A percentile compares a stretch with the other conserved stretches of the same genome.
These are phyloP conservation scores for Etheostoma nigrum DNA, from an alignment of 2,797 vertebrate species.

Conservation along the genomic window DNA sequence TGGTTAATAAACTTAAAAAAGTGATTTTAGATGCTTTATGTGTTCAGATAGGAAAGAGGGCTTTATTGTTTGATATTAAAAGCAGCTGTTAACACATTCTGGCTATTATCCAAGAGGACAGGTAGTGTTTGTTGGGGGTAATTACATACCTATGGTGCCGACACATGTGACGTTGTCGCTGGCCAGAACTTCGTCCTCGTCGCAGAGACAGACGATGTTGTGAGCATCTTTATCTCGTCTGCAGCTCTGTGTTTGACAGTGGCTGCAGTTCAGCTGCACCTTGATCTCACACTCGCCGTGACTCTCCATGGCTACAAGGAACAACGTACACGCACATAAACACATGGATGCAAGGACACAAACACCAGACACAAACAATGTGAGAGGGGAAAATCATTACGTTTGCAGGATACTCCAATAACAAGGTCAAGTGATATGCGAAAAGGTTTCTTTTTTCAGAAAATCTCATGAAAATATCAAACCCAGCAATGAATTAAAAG, in stretches of 20 bases:
- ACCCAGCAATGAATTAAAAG: neutral
- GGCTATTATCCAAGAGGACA: neutral
- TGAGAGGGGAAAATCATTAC: neutral
- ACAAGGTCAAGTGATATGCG: neutral
- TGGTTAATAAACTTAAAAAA: neutral
- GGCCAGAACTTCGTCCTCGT: conserved; percentile 87
- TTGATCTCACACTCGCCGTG: conserved; percentile 93
- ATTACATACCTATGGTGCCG: conserved; percentile 74
- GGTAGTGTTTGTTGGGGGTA: fast-evolving
- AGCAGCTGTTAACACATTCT: neutral
- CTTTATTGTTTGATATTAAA: neutral
- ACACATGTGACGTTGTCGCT: conserved; percentile 89
- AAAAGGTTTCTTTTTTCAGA: neutral
- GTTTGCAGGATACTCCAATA: neutral
- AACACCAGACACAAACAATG: neutral
- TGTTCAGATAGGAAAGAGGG: neutral
- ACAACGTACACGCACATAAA: conserved; percentile 9
- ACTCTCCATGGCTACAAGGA: conserved; percentile 87
- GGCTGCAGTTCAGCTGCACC: conserved; percentile 91
- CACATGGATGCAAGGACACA: neutral
- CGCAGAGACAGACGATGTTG: conserved; percentile 87
- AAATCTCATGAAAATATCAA: neutral
- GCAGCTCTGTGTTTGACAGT: conserved; percentile 92
- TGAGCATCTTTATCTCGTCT: conserved; percentile 84
- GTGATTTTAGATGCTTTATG: neutral